Evolutionary conservation across 2,113 vertebrate genomes (phyloP).

Genomic region (Zootoca vivipara): DNA sequence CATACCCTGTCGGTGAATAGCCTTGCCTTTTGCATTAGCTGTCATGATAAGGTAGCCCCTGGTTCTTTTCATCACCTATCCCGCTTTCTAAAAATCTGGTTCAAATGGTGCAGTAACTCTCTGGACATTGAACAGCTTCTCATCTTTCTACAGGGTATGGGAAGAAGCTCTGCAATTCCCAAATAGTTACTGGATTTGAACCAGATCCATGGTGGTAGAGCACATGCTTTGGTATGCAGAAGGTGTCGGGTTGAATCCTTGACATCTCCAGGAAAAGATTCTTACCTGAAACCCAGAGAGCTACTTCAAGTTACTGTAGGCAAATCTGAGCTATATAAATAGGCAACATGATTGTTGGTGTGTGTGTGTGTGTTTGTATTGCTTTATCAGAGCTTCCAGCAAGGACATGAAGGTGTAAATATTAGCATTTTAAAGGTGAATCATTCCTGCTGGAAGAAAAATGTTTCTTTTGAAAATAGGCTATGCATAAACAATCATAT

Average conservation of each 20-base stretch:
- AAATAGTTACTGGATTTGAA: background rate
- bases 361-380: background rate
- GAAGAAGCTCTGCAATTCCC: too few species aligned
- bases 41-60: background rate
- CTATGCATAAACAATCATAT: constrained; percentile 20
- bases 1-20: background rate
- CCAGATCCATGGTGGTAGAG: too few species aligned
- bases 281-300: background rate
- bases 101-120: background rate
- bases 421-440: constrained; percentile 50
- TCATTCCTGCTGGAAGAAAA: constrained; percentile 36
- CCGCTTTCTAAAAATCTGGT: background rate
- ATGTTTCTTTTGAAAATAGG: constrained; percentile 55
- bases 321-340: background rate
- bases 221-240: background rate
- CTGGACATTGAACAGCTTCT: background rate
- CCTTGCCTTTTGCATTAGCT: background rate
- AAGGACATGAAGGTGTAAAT: background rate
- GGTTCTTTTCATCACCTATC: background rate
- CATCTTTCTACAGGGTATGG: background rate
- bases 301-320: background rate
- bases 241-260: background rate
- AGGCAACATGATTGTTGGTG: background rate
- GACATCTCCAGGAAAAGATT: background rate
- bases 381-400: constrained; percentile 38